Base-by-base conservation (phyloP, 2,113 vertebrate species). In the Seriola aureovittata region DNA sequence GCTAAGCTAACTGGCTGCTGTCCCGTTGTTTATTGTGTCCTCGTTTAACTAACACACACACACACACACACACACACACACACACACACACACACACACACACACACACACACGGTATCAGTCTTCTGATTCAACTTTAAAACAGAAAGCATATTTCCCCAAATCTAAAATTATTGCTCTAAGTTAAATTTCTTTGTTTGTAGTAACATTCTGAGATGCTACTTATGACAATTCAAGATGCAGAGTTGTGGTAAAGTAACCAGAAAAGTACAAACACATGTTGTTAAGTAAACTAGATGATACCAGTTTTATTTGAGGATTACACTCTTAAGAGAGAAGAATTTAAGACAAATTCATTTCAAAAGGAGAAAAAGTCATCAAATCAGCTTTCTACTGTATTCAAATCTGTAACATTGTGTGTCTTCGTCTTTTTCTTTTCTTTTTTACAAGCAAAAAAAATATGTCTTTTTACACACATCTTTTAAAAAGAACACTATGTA, bases 401-500 rank as follows among this genome's bases (percentile, higher is more conserved):
- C 72, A 83, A 78, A 89, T 84, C 81, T 91, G 91, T 93, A 88
- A 91, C 82, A 92, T 85, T 67, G 78, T 73, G 55, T 52, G 62
- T 13, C 38, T 38, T 38, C 5, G 9, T 89, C 36, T 48, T 38
- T 79, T 67, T 36, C 82, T 60, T 58, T 29, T 58, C 80, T 84
- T 81, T 81, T 88, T 68, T 88, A 94, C 90, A 93, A 93, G 86
- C 89, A 91, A 93, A 94, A 93, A 94, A 85, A 93, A 94, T 93
- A 86, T 84, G 76, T 93, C 38, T 88, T 75, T 89, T 85, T 90
- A 79, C 76, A 92, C 91, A 91, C 88, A 82, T 73, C 25, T 76
- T 77, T 84, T 88, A 80, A 92, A 91, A 92, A 91, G 78, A 91
- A 91, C 78, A 93, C 78, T 92, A 93, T 95, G 65, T 94, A 95